Percentiles rank a stretch among this genome's conserved stretches.
Evolutionary conservation across 2,797 vertebrate species (phyloP).

Genomic region (Gephyroberyx darwinii): DNA sequence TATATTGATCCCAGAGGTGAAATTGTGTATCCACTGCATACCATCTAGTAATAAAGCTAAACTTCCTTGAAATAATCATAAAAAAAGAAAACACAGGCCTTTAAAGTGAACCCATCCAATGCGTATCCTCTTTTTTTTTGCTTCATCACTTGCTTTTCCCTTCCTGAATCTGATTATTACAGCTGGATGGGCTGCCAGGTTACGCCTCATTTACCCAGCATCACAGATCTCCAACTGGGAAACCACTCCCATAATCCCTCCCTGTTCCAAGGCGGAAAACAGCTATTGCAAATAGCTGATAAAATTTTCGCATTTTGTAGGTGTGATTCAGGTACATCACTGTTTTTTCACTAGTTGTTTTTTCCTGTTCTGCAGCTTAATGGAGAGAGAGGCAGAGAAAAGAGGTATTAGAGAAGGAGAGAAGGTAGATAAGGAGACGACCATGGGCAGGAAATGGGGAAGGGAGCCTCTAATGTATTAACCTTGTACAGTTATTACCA

Average conservation of each 20-base stretch:
- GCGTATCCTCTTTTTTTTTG: not conserved
- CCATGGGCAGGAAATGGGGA: not conserved
- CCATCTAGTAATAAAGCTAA: not conserved
- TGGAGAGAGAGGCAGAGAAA: not conserved
- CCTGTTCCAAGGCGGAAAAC: conserved; percentile 15
- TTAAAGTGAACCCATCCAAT: too few species aligned
- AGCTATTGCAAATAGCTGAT: not conserved
- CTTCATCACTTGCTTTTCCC: conserved; percentile 12
- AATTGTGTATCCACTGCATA: not conserved
- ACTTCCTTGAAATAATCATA: conserved; percentile 3
- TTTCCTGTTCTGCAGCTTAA: conserved; percentile 9
- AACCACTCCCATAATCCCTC: not conserved
- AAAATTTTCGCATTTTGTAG: not conserved
- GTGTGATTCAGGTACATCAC: conserved; percentile 1
- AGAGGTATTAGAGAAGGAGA: not conserved
- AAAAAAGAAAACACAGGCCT: too few species aligned
- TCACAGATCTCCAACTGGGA: not conserved
- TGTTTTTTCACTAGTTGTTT: conserved; percentile 3
- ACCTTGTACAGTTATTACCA: too few species aligned
- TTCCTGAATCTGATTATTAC: conserved; percentile 11
- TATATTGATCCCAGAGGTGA: not conserved
- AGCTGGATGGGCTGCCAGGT: conserved; percentile 19
- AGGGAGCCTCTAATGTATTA: not conserved
- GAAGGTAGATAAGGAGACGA: not conserved
- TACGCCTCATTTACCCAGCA: conserved; percentile 38